Percentiles rank a stretch among this genome's conserved stretches.
phyloP scores from a whole-genome alignment of 2,113 vertebrate species.

The Leptodactylus fuscus region DNA sequence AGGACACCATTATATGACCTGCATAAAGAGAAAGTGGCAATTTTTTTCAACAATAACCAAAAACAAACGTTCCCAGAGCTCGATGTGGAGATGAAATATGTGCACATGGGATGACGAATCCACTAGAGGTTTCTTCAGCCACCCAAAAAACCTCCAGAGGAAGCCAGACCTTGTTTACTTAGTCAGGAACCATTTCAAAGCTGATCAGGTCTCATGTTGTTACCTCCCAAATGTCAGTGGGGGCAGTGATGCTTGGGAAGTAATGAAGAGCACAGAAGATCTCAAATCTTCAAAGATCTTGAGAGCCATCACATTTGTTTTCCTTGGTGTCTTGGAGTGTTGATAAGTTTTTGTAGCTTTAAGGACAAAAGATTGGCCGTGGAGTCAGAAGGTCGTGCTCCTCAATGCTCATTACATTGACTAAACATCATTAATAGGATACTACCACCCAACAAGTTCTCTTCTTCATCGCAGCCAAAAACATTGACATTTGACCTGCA shows the following conservation, averaged over 20 bases:
- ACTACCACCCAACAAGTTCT: background rate
- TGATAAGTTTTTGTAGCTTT: slow-evolving; percentile 3
- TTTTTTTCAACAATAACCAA: too few species aligned
- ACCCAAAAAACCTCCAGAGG: background rate
- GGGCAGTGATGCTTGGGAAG: background rate
- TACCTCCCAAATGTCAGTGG: background rate
- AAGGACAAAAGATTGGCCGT: background rate
- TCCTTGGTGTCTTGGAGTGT: background rate
- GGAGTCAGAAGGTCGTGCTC: background rate
- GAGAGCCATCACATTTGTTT: background rate
- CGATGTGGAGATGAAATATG: too few species aligned
- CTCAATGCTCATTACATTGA: background rate
- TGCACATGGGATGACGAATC: too few species aligned
- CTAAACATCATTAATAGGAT: background rate
- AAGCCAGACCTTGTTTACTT: slow-evolving; percentile 19
- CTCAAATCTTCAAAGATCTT: background rate
- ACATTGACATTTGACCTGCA: background rate
- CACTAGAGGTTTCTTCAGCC: background rate
- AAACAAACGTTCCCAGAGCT: too few species aligned
- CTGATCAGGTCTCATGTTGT: slow-evolving; percentile 5
- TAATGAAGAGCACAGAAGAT: background rate
- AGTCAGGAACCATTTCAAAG: slow-evolving; percentile 24
- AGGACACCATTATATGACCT: too few species aligned
- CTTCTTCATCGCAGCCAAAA: background rate
- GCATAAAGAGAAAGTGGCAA: too few species aligned